phyloP scores from a whole-genome alignment of 2,797 vertebrate species.

The Malurus splendens region DNA sequence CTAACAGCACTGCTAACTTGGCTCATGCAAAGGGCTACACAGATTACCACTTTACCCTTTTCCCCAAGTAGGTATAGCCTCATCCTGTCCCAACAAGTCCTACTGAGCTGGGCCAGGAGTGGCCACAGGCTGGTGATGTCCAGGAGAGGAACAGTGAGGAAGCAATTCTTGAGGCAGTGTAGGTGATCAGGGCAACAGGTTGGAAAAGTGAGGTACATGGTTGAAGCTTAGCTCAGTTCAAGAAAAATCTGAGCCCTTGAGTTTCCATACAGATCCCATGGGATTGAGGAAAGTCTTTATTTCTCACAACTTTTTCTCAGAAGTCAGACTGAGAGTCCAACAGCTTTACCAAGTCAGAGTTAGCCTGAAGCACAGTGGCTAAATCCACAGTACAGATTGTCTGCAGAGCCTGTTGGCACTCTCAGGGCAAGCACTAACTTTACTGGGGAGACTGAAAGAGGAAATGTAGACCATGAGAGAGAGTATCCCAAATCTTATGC shows the following conservation, averaged over 20 bases:
- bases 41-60: neutral
- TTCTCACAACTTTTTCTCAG: neutral
- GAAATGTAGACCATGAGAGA: neutral
- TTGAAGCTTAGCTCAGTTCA: neutral
- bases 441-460: too few relatives aligned
- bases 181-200: accelerated
- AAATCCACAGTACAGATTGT: accelerated
- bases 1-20: neutral
- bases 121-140: too few relatives aligned
- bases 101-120: neutral
- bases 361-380: neutral
- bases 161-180: neutral
- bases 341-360: neutral
- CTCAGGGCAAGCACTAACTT: neutral
- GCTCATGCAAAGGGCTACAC: neutral
- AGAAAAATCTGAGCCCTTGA: neutral
- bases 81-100: accelerated
- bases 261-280: neutral
- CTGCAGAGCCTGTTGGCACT: neutral
- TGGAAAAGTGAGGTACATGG: neutral
- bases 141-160: neutral
- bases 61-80: accelerated
- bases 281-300: neutral
- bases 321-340: neutral
- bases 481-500: neutral